Conservation (phyloP, 2,113 vertebrate genomes). For the Zosterops lateralis region DNA sequence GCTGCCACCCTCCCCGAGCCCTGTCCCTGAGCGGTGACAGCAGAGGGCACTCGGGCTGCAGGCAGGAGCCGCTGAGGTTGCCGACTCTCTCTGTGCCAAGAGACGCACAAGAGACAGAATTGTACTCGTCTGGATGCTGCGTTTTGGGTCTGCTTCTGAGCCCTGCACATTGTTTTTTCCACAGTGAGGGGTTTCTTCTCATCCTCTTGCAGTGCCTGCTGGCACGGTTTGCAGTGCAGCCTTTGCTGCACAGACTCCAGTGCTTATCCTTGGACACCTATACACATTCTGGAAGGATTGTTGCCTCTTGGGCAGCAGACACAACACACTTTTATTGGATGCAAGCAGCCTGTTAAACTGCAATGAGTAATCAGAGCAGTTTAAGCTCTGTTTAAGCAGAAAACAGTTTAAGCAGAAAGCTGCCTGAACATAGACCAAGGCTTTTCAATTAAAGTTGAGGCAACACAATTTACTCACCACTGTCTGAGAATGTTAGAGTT, state of each 20-base stretch:
- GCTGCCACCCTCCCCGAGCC: background rate
- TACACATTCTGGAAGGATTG: background rate
- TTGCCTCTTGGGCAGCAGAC: background rate
- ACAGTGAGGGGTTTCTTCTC: background rate
- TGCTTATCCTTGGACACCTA: background rate
- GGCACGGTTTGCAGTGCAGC: background rate
- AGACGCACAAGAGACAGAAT: rapidly evolving
- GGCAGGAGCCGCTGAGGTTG: background rate
- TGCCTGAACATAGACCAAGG: background rate
- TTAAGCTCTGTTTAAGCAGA: too few species aligned
- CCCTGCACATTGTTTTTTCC: background rate
- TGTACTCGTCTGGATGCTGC: rapidly evolving
- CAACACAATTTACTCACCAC: background rate
- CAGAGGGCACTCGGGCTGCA: conserved; percentile 52
- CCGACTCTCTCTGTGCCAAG: background rate
- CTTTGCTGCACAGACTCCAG: background rate
- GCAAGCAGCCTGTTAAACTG: background rate
- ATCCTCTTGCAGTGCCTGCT: background rate
- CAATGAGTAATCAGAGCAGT: background rate
- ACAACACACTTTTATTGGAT: background rate
- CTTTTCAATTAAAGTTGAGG: background rate
- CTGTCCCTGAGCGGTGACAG: background rate
- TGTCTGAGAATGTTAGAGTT: background rate
- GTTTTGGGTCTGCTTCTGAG: rapidly evolving
- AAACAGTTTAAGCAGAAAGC: background rate